These are phyloP conservation scores for Heliocidaris tuberculata DNA, from an alignment of 35 echinoderm and acorn worm genomes.

Conservation along the genomic window DNA sequence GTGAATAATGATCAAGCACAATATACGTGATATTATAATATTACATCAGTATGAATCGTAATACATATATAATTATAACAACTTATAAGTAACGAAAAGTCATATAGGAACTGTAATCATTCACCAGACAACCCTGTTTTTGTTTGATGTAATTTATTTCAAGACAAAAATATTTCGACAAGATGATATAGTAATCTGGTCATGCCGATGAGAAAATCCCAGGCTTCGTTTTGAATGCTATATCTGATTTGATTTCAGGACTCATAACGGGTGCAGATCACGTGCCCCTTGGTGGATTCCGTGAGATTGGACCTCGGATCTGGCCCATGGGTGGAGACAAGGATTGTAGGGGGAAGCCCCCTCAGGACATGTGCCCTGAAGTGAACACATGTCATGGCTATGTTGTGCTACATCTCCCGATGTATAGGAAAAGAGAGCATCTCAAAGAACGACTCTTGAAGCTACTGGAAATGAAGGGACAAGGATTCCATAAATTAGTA, in stretches of 20 bases:
- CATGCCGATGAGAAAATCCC: no score
- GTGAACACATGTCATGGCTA: slow-evolving; percentile 19
- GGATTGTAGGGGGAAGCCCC: background rate
- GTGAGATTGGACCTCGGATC: background rate
- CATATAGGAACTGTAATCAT: no score
- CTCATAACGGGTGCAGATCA: background rate
- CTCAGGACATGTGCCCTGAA: slow-evolving; percentile 16
- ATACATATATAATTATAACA: no score
- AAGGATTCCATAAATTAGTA: background rate
- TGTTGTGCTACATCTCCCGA: slow-evolving; percentile 16
- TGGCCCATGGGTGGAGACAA: slow-evolving; percentile 22
- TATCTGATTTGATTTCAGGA: background rate
- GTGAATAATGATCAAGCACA: no score
- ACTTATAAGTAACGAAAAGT: no score
- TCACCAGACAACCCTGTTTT: no score
- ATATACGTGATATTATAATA: no score
- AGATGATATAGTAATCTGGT: no score
- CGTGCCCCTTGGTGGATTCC: slow-evolving; percentile 8
- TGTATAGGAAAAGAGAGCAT: background rate
- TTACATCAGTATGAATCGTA: no score
- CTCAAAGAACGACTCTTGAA: background rate
- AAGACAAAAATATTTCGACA: no score
- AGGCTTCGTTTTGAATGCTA: no score
- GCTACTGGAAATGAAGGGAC: background rate
- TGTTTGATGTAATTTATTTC: no score